phyloP scores from a whole-genome alignment of 2,113 vertebrate genomes.

The Choloepus hoffmanni region DNA sequence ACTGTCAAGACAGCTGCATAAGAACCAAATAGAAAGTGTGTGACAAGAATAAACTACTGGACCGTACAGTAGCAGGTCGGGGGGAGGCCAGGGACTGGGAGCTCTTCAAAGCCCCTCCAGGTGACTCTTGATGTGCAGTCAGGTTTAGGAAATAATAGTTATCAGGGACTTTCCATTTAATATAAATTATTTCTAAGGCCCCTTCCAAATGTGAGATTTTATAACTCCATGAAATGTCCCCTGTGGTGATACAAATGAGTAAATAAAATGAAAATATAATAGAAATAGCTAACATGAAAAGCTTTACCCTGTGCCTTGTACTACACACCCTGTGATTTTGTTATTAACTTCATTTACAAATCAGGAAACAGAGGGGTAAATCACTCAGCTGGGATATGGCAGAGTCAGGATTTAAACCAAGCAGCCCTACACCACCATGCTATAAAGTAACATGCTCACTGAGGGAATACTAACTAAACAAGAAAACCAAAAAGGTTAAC shows the following conservation, averaged over 20 bases:
- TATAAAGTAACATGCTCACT: not conserved
- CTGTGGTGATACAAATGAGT: not conserved
- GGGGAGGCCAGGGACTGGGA: not conserved
- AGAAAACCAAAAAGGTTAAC: not conserved
- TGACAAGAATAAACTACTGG: not conserved
- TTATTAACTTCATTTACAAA: not conserved
- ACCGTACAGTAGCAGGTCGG: not conserved
- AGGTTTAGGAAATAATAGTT: not conserved
- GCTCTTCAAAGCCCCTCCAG: not conserved
- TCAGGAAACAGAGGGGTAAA: not conserved
- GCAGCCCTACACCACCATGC: rapidly evolving
- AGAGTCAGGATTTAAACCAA: not conserved
- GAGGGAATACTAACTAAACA: not conserved
- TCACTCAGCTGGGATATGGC: not conserved
- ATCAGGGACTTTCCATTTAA: not conserved
- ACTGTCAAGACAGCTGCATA: not conserved
- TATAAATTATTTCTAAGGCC: not conserved
- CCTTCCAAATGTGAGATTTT: not conserved
- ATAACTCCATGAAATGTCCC: not conserved
- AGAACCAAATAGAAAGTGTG: not conserved
- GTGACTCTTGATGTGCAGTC: not conserved
- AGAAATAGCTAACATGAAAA: not conserved
- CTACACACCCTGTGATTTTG: not conserved
- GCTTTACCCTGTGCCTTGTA: not conserved
- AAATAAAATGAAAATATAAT: not conserved